Percentiles rank a stretch among this genome's conserved stretches.
phyloP scores from a whole-genome alignment of 2,888 invertebrate genomes.

The Chaetogeoica ovagalla region DNA sequence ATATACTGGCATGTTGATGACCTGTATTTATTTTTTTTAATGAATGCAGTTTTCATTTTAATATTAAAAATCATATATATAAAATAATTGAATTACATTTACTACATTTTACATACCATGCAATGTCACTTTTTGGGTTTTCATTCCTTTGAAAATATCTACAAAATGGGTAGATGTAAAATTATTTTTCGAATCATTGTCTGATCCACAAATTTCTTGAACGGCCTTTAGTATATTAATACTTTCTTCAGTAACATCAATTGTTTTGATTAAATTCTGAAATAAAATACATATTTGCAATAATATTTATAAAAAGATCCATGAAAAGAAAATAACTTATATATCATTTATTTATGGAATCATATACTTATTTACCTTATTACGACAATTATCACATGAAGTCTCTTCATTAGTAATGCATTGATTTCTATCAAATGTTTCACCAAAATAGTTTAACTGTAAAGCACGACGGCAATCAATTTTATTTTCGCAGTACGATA shows the following conservation, averaged over 20 bases:
- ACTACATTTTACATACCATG: constrained; percentile 57
- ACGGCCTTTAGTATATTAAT: constrained; percentile 72
- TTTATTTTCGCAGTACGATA: constrained; percentile 88
- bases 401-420: constrained; percentile 72
- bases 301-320: background rate
- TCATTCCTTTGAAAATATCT: constrained; percentile 73
- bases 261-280: constrained; percentile 58
- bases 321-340: background rate
- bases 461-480: constrained; percentile 87
- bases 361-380: constrained; percentile 62
- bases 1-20: constrained; percentile 67
- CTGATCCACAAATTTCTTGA: constrained; percentile 63
- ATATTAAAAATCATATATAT: too few relatives aligned
- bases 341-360: background rate
- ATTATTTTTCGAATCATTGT: constrained; percentile 58
- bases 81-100: constrained; percentile 34
- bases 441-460: constrained; percentile 86
- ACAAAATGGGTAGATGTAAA: constrained; percentile 76
- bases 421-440: constrained; percentile 72
- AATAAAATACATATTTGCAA: background rate
- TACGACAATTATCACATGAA: constrained; percentile 88
- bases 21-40: constrained; percentile 61
- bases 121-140: constrained; percentile 68
- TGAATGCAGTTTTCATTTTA: background rate
- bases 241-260: constrained; percentile 80